A percentile compares a stretch with the other conserved stretches of the same genome.
These are phyloP conservation scores for Canis aureus DNA, from an alignment of 2,113 vertebrate genomes.

Conservation along the genomic window DNA sequence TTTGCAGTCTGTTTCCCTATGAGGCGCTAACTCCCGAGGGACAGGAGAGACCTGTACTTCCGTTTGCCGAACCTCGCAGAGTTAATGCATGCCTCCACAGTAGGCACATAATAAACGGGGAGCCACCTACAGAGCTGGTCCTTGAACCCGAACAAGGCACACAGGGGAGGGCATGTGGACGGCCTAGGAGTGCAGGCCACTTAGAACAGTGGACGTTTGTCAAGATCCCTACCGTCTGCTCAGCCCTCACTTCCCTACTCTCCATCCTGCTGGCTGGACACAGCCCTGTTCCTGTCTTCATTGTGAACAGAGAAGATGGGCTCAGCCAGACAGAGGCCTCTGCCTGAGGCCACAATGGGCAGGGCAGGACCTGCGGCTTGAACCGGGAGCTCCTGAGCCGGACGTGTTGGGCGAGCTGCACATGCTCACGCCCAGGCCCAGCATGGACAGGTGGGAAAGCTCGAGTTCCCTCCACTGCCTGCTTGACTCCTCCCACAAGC, in stretches of 20 bases:
- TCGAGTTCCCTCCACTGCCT: background rate
- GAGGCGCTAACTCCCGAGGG: background rate
- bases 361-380: background rate
- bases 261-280: background rate
- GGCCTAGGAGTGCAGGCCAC: background rate
- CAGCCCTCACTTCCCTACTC: background rate
- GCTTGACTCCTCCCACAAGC: background rate
- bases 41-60: background rate
- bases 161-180: background rate
- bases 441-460: accelerated
- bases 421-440: background rate
- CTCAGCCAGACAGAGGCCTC: background rate
- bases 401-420: no score
- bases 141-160: background rate
- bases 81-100: background rate
- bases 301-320: background rate
- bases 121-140: background rate
- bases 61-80: background rate
- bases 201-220: background rate
- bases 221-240: background rate
- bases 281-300: background rate
- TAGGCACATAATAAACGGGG: background rate
- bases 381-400: background rate
- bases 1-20: background rate
- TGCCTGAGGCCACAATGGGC: background rate